phyloP scores from a whole-genome alignment of 2,113 vertebrate species.

The Eonycteris spelaea region DNA sequence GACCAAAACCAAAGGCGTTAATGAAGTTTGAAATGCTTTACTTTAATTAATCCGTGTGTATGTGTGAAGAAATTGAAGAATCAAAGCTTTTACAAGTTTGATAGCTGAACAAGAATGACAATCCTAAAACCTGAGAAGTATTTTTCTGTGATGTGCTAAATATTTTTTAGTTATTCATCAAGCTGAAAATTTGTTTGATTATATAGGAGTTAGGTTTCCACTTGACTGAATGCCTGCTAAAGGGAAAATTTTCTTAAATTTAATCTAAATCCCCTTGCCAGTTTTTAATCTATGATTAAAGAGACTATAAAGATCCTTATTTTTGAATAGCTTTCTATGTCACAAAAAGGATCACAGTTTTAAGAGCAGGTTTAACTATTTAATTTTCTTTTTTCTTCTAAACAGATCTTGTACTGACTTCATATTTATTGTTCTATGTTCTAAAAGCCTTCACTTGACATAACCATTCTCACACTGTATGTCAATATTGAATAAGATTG shows the following conservation, averaged over 20 bases:
- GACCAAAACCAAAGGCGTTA: background rate
- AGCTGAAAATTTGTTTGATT: background rate
- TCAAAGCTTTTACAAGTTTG: background rate
- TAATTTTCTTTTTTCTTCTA: background rate
- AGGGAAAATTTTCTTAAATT: slow-evolving; percentile 12
- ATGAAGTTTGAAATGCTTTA: background rate
- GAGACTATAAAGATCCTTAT: background rate
- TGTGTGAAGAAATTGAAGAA: background rate
- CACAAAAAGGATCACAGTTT: background rate
- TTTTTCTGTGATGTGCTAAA: background rate
- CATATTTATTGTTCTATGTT: background rate
- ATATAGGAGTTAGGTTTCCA: background rate
- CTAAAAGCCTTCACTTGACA: background rate
- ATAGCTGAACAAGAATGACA: background rate
- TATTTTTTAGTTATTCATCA: background rate
- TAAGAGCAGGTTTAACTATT: background rate
- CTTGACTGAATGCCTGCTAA: slow-evolving; percentile 20
- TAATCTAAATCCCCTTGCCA: background rate
- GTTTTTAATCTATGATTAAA: slow-evolving; percentile 5
- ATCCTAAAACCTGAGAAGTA: background rate
- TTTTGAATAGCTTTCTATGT: background rate
- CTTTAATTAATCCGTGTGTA: background rate
- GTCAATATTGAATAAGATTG: background rate
- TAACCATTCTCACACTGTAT: background rate
- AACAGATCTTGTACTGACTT: background rate